Conservation (phyloP, 2,797 vertebrate species). For the Gephyroberyx darwinii region DNA sequence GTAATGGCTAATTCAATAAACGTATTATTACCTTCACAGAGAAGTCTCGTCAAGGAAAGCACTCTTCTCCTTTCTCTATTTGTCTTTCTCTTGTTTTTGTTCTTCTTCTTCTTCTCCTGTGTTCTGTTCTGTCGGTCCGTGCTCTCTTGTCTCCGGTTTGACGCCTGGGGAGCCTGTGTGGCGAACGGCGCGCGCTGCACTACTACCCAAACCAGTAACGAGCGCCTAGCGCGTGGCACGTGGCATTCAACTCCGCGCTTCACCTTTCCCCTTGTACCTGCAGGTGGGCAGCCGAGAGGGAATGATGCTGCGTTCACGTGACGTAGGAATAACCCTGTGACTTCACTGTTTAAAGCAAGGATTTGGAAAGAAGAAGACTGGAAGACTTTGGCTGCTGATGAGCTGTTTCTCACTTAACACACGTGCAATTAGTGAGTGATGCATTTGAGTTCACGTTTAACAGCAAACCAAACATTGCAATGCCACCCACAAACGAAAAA, state of each 20-base stretch:
- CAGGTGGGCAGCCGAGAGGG: constrained; percentile 22
- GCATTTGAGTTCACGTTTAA: no score
- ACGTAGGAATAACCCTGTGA: neutral
- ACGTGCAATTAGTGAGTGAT: no score
- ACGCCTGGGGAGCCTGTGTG: constrained; percentile 32
- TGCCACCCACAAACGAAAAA: no score
- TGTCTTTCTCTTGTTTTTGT: neutral
- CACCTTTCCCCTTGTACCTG: constrained; percentile 1
- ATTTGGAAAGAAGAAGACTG: no score
- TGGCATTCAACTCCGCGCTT: constrained; percentile 30
- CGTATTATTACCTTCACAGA: constrained; percentile 59
- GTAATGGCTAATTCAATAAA: neutral
- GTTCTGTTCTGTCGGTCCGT: constrained; percentile 14
- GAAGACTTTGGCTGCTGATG: no score
- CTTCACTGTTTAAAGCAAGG: no score
- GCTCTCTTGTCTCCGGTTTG: constrained; percentile 31
- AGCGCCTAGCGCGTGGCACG: constrained; percentile 42
- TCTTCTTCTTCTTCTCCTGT: neutral
- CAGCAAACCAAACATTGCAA: no score
- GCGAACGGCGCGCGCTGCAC: constrained; percentile 33
- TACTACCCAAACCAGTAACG: constrained; percentile 23
- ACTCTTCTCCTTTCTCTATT: neutral
- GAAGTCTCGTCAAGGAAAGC: constrained; percentile 39
- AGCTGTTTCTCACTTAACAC: no score
- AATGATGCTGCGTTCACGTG: constrained; percentile 8